A percentile compares a stretch with the other conserved stretches of the same genome.
These are phyloP conservation scores for Schizothorax lantsangensis DNA, from an alignment of 2,797 vertebrate species.

Conservation along the genomic window DNA sequence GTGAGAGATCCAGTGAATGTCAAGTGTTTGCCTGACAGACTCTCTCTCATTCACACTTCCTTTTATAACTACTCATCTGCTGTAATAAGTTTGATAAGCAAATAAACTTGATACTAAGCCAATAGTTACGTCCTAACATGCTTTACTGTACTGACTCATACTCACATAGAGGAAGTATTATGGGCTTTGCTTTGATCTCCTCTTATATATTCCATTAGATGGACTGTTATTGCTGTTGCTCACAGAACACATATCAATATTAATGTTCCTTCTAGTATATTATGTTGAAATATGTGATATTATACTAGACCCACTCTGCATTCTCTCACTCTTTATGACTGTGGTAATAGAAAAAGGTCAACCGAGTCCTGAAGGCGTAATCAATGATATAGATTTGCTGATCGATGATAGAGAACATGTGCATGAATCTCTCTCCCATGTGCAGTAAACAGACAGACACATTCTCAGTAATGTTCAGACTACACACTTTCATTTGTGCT, in stretches of 20 bases:
- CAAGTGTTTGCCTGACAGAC: conserved; percentile 27
- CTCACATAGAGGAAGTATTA: background rate
- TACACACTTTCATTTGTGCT: background rate
- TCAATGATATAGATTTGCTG: conserved; percentile 32
- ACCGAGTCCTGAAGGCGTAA: background rate
- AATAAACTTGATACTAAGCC: background rate
- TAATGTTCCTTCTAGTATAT: background rate
- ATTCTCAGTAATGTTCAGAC: background rate
- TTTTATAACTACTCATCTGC: background rate
- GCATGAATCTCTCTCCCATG: background rate
- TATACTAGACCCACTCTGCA: background rate
- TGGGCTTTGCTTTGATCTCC: background rate
- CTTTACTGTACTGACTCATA: background rate
- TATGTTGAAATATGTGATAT: conserved; percentile 7
- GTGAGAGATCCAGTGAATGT: conserved; percentile 13
- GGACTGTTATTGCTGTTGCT: background rate
- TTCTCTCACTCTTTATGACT: background rate
- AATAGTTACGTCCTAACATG: background rate
- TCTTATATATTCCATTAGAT: background rate
- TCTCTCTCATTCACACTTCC: background rate
- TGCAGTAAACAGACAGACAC: background rate
- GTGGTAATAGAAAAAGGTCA: background rate
- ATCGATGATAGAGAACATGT: conserved; percentile 3
- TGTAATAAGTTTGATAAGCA: background rate
- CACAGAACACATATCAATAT: conserved; percentile 7